Evolutionary conservation across 23 tunicate species (phyloP).

Genomic region (Ascidia mentula): DNA sequence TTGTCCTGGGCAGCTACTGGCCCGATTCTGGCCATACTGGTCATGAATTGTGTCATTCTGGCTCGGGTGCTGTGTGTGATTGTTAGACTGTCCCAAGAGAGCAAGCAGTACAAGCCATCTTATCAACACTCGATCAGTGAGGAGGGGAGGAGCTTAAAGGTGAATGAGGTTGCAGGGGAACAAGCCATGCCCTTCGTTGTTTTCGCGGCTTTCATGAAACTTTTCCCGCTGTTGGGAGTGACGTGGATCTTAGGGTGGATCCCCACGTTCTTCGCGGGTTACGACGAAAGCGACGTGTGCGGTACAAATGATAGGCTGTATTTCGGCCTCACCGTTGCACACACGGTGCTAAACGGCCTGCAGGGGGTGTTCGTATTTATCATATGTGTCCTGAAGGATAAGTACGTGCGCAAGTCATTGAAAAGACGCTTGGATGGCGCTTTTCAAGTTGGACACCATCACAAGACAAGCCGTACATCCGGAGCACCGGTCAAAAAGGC

Average conservation of each 20-base stretch:
- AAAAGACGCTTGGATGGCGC: slow-evolving; percentile 3
- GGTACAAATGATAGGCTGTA: background rate
- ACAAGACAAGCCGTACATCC: background rate
- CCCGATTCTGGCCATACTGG: slow-evolving; percentile 14
- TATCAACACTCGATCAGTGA: background rate
- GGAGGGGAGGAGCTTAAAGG: background rate
- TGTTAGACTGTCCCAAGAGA: slow-evolving; percentile 10
- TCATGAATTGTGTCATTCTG: slow-evolving; percentile 15
- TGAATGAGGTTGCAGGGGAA: background rate
- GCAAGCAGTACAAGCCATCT: slow-evolving; percentile 5
- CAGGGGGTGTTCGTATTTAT: slow-evolving; percentile 35
- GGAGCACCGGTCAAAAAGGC: background rate
- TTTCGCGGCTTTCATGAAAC: slow-evolving; percentile 34
- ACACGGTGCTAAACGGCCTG: slow-evolving; percentile 29
- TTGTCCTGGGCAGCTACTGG: slow-evolving; percentile 27
- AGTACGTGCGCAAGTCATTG: background rate
- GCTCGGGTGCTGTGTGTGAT: slow-evolving; percentile 10
- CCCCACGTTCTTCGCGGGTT: background rate
- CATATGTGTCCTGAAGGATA: slow-evolving; percentile 30
- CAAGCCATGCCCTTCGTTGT: background rate
- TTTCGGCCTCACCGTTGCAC: slow-evolving; percentile 6
- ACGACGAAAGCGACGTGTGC: background rate
- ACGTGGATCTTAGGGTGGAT: slow-evolving; percentile 51
- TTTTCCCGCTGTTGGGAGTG: slow-evolving; percentile 35
- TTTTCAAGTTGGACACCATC: background rate